Base-by-base conservation (phyloP, 2,888 invertebrate genomes). In the Sphaeridia pumilis region DNA sequence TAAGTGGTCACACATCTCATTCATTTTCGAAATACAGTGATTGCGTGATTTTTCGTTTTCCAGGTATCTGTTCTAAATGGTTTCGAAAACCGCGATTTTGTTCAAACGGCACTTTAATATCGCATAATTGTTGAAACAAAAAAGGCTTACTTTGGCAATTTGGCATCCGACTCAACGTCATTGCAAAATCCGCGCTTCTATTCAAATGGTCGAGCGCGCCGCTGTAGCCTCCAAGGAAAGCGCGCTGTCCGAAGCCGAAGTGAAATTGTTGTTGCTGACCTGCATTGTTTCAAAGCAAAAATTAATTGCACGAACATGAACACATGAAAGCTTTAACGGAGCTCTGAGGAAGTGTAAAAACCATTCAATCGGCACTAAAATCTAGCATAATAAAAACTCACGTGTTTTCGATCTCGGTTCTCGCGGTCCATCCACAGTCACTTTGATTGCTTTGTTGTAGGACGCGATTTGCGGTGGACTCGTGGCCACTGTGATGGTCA, bases 371-470 rank as follows among this genome's bases (percentile, higher is more conserved):
- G 31, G 31, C 31, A 14, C 14, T 31, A 14, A 31, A 31, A 31
- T 14, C 31, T 31, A n/a, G n/a, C n/a, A n/a, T 24, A 10, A 47
- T 45, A 45, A 28, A 43, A 26, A 41, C 90, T 87, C 79, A 93
- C 93, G 87, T 76, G 87, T 87, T 76, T 90, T 90, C 64, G 88
- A 89, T 68, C 93, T 76, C 4, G 95, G 93, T 72, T 94, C 94
- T 67, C 95, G 74, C 10, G 95, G 95, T 63, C 95, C 95, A 72
- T 95, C 95, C 51, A 95, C 94, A 22, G 95, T 95, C 64, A 95
- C 93, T 75, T 95, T 95, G 74, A 95, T 95, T 59, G 93, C 93
- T 72, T 93, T 93, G 71, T 84, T 85, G 76, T 94, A 94, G 17
- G 92, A 88, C 56, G 92, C 86, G 58, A 97, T 85, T 73, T 94